Evolutionary conservation across 2,888 invertebrate species (phyloP).

Genomic region (Blastobasis adustella): DNA sequence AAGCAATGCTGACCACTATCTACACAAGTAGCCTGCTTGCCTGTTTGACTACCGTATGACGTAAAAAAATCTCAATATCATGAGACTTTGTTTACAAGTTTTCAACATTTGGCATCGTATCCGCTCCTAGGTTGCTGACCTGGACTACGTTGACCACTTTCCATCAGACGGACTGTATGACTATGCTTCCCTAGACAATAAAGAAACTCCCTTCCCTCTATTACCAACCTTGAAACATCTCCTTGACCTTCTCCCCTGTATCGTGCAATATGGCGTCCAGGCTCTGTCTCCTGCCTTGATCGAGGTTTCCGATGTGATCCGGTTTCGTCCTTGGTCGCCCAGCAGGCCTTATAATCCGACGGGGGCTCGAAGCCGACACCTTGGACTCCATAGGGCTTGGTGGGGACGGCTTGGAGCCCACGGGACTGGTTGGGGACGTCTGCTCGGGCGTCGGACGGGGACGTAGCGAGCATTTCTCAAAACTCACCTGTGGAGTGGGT

Average conservation of each 20-base stretch:
- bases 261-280: conserved; percentile 84
- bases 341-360: conserved; percentile 40
- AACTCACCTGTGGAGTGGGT: conserved; percentile 46
- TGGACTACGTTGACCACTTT: too few species aligned
- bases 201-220: too few species aligned
- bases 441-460: conserved; percentile 53
- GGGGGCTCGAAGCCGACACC: conserved; percentile 49
- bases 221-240: conserved; percentile 82
- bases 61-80: too few species aligned
- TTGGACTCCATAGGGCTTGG: conserved; percentile 47
- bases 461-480: conserved; percentile 71
- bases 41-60: too few species aligned
- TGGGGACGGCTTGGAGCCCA: conserved; percentile 16
- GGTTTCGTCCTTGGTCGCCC: conserved; percentile 26
- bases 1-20: too few species aligned
- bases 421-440: conserved; percentile 21
- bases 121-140: too few species aligned
- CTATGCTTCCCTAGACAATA: too few species aligned
- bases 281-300: conserved; percentile 77
- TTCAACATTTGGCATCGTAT: too few species aligned
- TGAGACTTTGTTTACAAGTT: too few species aligned
- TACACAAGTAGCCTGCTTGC: too few species aligned
- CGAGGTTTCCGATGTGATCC: conserved; percentile 34
- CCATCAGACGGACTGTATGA: too few species aligned
- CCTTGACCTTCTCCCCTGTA: conserved; percentile 87